A percentile compares a stretch with the other conserved stretches of the same genome.
These are phyloP conservation scores for Plectrocnemia conspersa DNA, from an alignment of 1,140 invertebrate genomes.

Conservation along the genomic window DNA sequence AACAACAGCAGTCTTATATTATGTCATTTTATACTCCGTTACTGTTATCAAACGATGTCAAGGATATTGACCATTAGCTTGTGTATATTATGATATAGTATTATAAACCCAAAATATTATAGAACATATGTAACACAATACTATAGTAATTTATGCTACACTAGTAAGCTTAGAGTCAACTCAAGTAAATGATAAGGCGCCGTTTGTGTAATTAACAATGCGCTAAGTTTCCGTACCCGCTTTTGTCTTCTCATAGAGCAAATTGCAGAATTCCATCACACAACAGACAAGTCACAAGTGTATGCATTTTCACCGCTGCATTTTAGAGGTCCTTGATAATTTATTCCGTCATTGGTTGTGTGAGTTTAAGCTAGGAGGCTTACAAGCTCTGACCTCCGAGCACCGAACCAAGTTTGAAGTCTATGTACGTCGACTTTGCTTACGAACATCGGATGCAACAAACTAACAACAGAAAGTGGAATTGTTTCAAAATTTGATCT, in stretches of 20 bases:
- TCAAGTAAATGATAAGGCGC: background rate
- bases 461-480: too few relatives aligned
- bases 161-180: too few relatives aligned
- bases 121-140: background rate
- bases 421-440: too few relatives aligned
- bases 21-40: too few relatives aligned
- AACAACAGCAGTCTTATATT: too few relatives aligned
- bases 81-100: too few relatives aligned
- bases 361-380: slow-evolving; percentile 11
- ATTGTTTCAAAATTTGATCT: too few relatives aligned
- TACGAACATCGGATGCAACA: too few relatives aligned
- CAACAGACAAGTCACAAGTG: slow-evolving; percentile 8
- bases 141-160: background rate
- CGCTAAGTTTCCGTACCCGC: slow-evolving; percentile 8
- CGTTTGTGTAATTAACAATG: slow-evolving; percentile 13
- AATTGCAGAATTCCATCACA: slow-evolving; percentile 19
- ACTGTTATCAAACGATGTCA: too few relatives aligned
- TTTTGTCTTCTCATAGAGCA: background rate
- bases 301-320: background rate
- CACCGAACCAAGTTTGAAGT: background rate
- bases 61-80: too few relatives aligned
- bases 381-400: slow-evolving; percentile 8
- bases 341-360: slow-evolving; percentile 4
- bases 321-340: slow-evolving; percentile 10
- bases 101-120: too few relatives aligned